Evolutionary conservation across 2,113 vertebrate genomes (phyloP), one percentile per base, ranked within the genome.

Genomic region (Thalassoma bifasciatum): DNA sequence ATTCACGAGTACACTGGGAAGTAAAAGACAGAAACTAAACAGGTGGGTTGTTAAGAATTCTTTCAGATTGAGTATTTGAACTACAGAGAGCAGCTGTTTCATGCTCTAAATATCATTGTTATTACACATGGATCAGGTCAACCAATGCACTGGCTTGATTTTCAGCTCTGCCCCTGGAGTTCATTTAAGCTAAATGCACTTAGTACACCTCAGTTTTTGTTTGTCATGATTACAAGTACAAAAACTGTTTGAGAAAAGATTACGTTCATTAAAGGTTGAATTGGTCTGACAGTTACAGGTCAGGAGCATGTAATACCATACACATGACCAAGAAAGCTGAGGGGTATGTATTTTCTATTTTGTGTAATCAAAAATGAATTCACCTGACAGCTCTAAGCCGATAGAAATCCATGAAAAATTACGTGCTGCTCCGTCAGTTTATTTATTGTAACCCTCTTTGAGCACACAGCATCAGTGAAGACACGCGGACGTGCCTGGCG

Each of bases 21-120:
- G 23, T 46, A 24, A 19, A 23, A 24, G 52, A 53, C 23, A 63
- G 37, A 53, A 77, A 71, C n/a, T 49, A 10, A 56, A 46, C 21
- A 47, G 38, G 34, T 21, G 30, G 30, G 30, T 30, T 30, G 3
- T 30, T 6, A 30, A 30, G 30, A 30, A 1, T 10, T 47, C 53
- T 56, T 65, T 44, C 34, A 26, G n/a, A 46, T 34, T 50, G 24
- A 61, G 51, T 76, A 76, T 59, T 64, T 72, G 22, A 70, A 70
- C 66, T 50, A 44, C 62, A 66, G 13, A 44, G 37, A n/a, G 36
- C 70, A 1, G 17, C 67, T 26, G 44, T 71, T 79, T 79, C 44
- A 76, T 72, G 70, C 70, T 59, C 68, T 34, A 52, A 24, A 34
- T 72, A 38, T 67, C 59, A 38, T 8, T 30, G 30, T 30, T 30